phyloP scores from a whole-genome alignment of 2,888 invertebrate species.

The Trichopria drosophilae region DNA sequence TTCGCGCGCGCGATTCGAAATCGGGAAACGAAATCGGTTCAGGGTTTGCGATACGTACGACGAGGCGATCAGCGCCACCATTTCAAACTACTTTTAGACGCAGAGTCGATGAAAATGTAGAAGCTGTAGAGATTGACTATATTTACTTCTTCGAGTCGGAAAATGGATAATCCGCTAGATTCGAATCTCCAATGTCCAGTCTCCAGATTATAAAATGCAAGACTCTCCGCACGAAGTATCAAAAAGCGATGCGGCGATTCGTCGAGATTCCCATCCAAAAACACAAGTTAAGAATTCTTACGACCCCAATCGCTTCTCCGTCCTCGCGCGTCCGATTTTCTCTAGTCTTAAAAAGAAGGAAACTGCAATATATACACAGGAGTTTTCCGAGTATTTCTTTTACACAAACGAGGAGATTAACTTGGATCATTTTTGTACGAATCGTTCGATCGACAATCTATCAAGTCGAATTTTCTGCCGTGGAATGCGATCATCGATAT shows the following conservation, averaged over 20 bases:
- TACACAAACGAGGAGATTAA: no score
- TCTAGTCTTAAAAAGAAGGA: constrained; percentile 12
- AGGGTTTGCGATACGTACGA: no score
- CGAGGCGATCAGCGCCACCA: no score
- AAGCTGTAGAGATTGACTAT: constrained; percentile 33
- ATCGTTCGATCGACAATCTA: no score
- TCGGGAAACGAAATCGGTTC: no score
- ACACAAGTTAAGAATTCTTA: not conserved
- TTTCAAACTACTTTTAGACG: constrained; percentile 55
- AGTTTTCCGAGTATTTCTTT: no score
- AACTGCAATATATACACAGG: no score
- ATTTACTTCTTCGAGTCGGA: constrained; percentile 45
- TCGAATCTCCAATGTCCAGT: constrained; percentile 51
- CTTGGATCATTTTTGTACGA: no score
- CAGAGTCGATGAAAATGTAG: constrained; percentile 42
- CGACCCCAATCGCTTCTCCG: constrained; percentile 31
- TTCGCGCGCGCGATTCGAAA: no score
- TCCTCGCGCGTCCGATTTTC: constrained; percentile 28
- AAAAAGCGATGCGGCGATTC: constrained; percentile 27
- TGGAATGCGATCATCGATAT: no score
- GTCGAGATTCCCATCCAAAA: no score
- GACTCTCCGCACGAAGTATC: constrained; percentile 25
- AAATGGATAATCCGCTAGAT: constrained; percentile 50
- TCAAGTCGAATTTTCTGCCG: no score
- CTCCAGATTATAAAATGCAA: constrained; percentile 33